Percentiles rank a stretch among this genome's conserved stretches.
Conservation (phyloP, 2,113 vertebrate genomes). For the Anarhynchus alexandrinus region DNA sequence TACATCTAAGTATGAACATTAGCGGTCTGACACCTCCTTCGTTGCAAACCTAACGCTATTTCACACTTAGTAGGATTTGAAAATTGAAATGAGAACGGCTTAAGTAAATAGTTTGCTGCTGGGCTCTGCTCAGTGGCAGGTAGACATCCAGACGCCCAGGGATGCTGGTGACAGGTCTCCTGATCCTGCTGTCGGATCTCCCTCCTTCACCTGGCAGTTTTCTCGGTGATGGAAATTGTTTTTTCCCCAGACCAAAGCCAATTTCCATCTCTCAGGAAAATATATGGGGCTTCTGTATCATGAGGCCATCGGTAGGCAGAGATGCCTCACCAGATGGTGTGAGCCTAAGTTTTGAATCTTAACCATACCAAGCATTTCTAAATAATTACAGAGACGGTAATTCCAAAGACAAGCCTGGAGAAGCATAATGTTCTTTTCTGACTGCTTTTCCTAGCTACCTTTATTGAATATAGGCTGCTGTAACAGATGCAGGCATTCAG, state of each 20-base stretch:
- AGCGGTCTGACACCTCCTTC: conserved; percentile 12
- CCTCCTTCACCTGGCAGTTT: background rate
- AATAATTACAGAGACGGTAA: background rate
- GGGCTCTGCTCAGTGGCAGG: background rate
- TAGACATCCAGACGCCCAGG: background rate
- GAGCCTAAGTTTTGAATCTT: background rate
- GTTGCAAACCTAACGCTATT: background rate
- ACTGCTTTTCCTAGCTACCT: background rate
- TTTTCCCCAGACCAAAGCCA: background rate
- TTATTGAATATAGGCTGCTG: background rate
- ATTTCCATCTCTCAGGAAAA: background rate
- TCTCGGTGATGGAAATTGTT: background rate
- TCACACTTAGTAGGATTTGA: conserved; percentile 45
- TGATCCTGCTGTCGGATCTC: background rate
- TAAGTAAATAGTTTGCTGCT: background rate
- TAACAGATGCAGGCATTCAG: conserved; percentile 20
- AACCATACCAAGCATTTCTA: background rate
- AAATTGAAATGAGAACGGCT: conserved; percentile 13
- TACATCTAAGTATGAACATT: background rate
- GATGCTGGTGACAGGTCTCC: background rate
- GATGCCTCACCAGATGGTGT: background rate
- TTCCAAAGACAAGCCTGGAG: background rate
- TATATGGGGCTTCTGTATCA: background rate
- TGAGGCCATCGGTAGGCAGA: background rate
- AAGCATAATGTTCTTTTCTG: conserved; percentile 14